A percentile compares a stretch with the other conserved stretches of the same genome.
phyloP scores from a whole-genome alignment of 2,888 invertebrate species.

The Oxycera nigricornis region DNA sequence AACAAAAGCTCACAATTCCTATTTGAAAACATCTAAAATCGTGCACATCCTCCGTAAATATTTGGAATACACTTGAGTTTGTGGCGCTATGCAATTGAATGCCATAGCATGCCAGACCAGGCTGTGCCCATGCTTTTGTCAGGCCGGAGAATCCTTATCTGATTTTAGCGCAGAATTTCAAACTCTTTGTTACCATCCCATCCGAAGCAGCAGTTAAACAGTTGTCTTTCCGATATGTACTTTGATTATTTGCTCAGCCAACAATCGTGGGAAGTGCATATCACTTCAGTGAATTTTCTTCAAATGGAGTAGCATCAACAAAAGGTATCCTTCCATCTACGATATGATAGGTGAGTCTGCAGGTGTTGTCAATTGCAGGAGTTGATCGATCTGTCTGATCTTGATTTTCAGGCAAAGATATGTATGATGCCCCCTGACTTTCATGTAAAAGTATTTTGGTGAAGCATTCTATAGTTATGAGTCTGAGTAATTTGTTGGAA shows the following conservation, averaged over 20 bases:
- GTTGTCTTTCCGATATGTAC: constrained; percentile 18
- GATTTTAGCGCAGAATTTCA: constrained; percentile 21
- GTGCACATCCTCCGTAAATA: constrained; percentile 37
- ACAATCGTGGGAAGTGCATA: constrained; percentile 39
- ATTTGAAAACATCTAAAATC: constrained; percentile 29
- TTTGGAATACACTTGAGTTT: constrained; percentile 35
- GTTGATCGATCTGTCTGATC: background rate
- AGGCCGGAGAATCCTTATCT: constrained; percentile 11
- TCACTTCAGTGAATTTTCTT: constrained; percentile 20
- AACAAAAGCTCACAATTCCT: constrained; percentile 26
- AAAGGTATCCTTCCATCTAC: background rate
- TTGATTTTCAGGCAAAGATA: too few species aligned
- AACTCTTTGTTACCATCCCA: background rate
- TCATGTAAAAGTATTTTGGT: too few species aligned
- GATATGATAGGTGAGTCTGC: background rate
- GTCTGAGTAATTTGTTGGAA: background rate
- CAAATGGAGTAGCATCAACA: background rate
- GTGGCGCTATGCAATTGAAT: constrained; percentile 35
- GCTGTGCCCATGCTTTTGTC: background rate
- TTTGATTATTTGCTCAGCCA: constrained; percentile 26
- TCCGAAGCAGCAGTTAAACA: background rate
- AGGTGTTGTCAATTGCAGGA: background rate
- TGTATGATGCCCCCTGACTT: too few species aligned
- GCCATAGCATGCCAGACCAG: too few species aligned
- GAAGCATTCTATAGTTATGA: background rate